Conservation (phyloP, 2,888 invertebrate species). For the Candidula unifasciata region DNA sequence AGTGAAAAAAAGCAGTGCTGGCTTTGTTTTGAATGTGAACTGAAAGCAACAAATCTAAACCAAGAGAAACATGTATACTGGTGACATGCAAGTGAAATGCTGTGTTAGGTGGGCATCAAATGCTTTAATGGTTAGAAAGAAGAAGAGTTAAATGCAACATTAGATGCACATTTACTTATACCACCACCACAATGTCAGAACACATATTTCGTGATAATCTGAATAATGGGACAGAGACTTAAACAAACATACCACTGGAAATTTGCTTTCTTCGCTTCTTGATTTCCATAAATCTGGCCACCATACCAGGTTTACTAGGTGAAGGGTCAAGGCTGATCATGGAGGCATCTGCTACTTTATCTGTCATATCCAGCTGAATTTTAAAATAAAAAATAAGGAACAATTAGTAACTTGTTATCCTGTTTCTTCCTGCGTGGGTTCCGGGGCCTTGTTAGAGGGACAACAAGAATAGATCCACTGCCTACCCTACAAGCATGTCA, state of each 20-base stretch:
- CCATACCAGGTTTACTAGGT: constrained; percentile 69
- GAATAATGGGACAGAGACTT: background rate
- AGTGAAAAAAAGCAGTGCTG: too few species aligned
- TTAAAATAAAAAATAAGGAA: background rate
- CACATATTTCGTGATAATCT: background rate
- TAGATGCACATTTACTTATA: too few species aligned
- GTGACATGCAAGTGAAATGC: background rate
- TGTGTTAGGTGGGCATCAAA: background rate
- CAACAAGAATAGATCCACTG: too few species aligned
- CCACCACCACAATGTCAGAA: background rate
- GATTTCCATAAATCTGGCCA: constrained; percentile 67
- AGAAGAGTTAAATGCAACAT: too few species aligned
- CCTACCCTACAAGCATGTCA: too few species aligned
- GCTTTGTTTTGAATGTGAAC: too few species aligned
- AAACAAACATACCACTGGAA: constrained; percentile 61
- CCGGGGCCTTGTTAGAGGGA: too few species aligned
- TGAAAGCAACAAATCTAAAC: too few species aligned
- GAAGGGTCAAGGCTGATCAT: constrained; percentile 55
- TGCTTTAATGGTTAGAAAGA: background rate
- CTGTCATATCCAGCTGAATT: constrained; percentile 53
- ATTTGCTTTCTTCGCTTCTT: constrained; percentile 66
- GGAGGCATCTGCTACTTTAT: constrained; percentile 48
- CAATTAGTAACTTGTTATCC: too few species aligned
- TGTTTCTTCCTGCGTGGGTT: too few species aligned
- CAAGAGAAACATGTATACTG: too few species aligned